Base-by-base conservation (phyloP, 2,113 vertebrate species). In the Osmerus eperlanus region DNA sequence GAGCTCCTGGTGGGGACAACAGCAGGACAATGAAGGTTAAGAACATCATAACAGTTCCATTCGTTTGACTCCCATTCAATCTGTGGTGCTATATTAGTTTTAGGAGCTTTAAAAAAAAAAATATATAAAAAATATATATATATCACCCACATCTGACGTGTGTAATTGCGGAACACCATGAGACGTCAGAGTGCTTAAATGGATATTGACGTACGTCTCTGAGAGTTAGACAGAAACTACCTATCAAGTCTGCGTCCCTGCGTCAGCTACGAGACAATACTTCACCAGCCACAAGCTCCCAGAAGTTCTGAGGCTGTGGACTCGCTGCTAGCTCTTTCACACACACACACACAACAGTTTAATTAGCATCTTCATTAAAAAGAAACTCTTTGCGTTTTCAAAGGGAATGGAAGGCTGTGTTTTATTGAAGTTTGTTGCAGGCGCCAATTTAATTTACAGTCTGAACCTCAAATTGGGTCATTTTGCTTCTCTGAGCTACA, bases 401-500 rank as follows among this genome's bases (percentile, higher is more conserved):
- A 90, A 88, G 79, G 76, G 68, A 79, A 81, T 61, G 71, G 72
- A 78, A 81, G 71, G 68, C 77, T 81, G 68, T 62, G 76, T 87
- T 91, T 92, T 88, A 91, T 84, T 83, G 89, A 89, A 78, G 86
- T 87, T 83, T 73, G 85, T 76, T 74, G 79, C 88, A 91, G 90
- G 88, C 89, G 87, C 88, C 90, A 85, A 90, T 89, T 88, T 90
- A 85, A 91, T 91, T 92, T 89, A 90, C 77, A 88, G 88, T 87
- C 89, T 85, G 80, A 91, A 90, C 90, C 90, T 90, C 89, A 91
- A 92, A 92, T 86, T 88, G 88, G 85, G 85, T 83, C 83, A 86
- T 90, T 89, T 87, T 83, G 81, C 83, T 84, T 71, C 76, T 87
- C 75, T 81, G 73, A 87, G 83, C 76, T 76, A 51, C 73, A 73